A percentile compares a stretch with the other conserved stretches of the same genome.
phyloP scores from a whole-genome alignment of 2,888 invertebrate species.

The Neria commutata region DNA sequence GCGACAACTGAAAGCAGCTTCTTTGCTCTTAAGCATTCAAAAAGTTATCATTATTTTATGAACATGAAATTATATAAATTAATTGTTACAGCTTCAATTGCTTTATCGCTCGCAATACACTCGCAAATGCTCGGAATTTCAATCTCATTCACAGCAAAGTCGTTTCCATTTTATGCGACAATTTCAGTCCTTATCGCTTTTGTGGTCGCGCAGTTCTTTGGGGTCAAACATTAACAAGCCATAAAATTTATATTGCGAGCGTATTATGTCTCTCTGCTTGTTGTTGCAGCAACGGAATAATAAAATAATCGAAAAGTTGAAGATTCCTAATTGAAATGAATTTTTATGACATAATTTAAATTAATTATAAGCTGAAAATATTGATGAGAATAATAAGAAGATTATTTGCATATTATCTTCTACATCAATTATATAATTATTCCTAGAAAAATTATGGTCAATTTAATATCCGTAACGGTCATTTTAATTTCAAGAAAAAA shows the following conservation, averaged over 20 bases:
- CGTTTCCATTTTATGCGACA: background rate
- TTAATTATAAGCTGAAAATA: too few relatives aligned
- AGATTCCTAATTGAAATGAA: too few relatives aligned
- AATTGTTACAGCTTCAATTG: background rate
- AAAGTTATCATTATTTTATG: background rate
- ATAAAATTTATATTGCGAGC: conserved; percentile 38
- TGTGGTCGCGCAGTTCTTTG: background rate
- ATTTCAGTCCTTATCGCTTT: background rate
- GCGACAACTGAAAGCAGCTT: background rate
- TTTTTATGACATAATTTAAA: too few relatives aligned
- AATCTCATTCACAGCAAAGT: background rate
- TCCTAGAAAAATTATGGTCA: too few relatives aligned
- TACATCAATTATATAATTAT: too few relatives aligned
- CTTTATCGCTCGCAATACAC: background rate
- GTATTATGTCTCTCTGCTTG: too few relatives aligned
- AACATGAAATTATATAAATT: background rate
- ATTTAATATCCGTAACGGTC: too few relatives aligned
- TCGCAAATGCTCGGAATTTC: background rate
- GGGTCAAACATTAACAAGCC: conserved; percentile 11
- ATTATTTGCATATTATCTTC: too few relatives aligned
- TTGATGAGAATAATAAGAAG: too few relatives aligned
- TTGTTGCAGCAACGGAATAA: too few relatives aligned
- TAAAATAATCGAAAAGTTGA: too few relatives aligned
- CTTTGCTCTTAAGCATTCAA: background rate
- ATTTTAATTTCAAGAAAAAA: too few relatives aligned